Evolutionary conservation across 2,888 invertebrate genomes (phyloP), one percentile per base, ranked within the genome.

Genomic region (Amphipoea oculea): DNA sequence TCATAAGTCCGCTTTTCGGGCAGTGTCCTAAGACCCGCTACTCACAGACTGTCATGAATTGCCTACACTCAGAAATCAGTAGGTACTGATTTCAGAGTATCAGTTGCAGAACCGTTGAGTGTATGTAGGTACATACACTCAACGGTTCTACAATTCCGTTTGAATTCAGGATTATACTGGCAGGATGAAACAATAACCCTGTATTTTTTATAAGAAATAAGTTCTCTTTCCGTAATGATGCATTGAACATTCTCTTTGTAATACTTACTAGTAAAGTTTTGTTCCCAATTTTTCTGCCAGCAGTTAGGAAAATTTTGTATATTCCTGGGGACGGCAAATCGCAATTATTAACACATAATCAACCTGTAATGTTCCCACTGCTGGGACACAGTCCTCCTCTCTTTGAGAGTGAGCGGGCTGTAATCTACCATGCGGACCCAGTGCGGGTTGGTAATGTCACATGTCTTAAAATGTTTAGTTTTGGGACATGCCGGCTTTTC

Each of bases 41-140:
- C 57, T 73, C 73, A 20, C 51, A 20, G 54, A 62, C 65, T 51
- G 73, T 76, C 76, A 85, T 71, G 73, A 65, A 29, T 63, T 20
- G 42, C 57, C 20, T 42, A 54, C 71, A 60, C 54, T 74, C n/a
- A 66, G 40, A 68, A 70, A 66, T 40, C 42, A 62, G 14, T 42
- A 69, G 5, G 2, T 29, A 29, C 29, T 29, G 29, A 29, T 29
- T 29, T 29, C 29, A 29, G 29, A 29, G 29, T 29, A 29, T 29
- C 29, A 29, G 29, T 29, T 29, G 29, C 29, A 29, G 29, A 29
- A 29, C 29, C 29, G 29, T 29, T 29, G 29, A 29, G 29, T 29
- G 29, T 29, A 29, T 29, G 14, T 42, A 69, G 5, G 2, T 51
- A 29, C 29, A 20, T 29, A 29, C 48, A 65, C 23, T 48, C 45